Base-by-base conservation (phyloP, 2,888 invertebrate species). In the Amphipoea lucens region DNA sequence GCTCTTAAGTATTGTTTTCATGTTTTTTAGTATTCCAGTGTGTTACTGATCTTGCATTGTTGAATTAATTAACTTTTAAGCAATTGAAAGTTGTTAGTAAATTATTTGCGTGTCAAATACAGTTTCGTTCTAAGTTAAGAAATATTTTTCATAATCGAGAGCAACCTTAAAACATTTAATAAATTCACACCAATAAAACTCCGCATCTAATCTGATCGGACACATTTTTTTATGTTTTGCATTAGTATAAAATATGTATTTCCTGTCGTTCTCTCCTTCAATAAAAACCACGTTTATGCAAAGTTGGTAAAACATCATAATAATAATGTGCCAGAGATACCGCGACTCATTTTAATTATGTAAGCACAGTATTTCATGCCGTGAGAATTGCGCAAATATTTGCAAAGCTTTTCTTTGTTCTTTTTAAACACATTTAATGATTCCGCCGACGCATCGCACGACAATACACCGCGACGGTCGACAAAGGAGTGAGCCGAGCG, bases 341-440 rank as follows among this genome's bases (percentile, higher is more conserved):
- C 73, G 73, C 80, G 81, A 77, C 75, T 84, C 76, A 68, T 79
- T 84, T 89, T 68, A 80, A 86, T 89, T 82, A 87, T 89, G 82
- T 84, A 82, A 83, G 78, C 85, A 82, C 74, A 76, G 76, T 69
- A 82, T 82, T 85, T 78, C 74, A 82, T 72, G 71, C 87, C 92
- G 94, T 94, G 93, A 93, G 94, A 95, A 95, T 93, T 94, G 92
- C 89, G 93, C 95, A 94, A 95, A 95, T 94, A 94, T 95, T 96
- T 92, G 95, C 95, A 88, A 93, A 90, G 87, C 87, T 89, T 90
- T 94, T 92, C 91, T 92, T 93, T 92, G 91, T 92, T 90, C 90
- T 89, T 90, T 85, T 87, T 85, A 92, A 93, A 93, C 90, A 90
- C 90, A 91, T 95, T 95, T 95, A 95, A 95, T 95, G 95, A 95